Conservation (phyloP, 2,888 invertebrate genomes). For the Mesochorus sp. region DNA sequence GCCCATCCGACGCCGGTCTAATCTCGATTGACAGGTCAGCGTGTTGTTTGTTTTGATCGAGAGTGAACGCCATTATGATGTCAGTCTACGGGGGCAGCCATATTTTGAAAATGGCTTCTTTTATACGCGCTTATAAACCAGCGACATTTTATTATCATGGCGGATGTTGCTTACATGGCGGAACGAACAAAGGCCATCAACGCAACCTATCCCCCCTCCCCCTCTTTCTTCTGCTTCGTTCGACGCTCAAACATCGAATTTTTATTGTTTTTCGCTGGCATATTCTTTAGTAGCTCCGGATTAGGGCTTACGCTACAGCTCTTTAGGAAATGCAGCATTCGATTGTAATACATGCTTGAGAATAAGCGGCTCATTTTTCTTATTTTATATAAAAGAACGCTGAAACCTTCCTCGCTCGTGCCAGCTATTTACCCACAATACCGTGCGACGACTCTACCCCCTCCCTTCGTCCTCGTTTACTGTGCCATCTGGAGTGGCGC, state of each 20-base stretch:
- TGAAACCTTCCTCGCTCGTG: slow-evolving; percentile 33
- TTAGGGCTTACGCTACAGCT: no score
- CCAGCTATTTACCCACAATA: slow-evolving; percentile 57
- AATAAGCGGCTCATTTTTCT: not conserved
- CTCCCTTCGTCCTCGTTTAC: not conserved
- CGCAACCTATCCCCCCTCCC: not conserved
- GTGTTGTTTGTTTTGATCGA: slow-evolving; percentile 82
- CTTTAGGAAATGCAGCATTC: no score
- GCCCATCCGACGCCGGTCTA: slow-evolving; percentile 48
- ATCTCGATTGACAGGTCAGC: slow-evolving; percentile 74
- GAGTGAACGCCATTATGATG: slow-evolving; percentile 83
- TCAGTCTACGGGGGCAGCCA: slow-evolving; percentile 86
- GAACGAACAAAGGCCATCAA: slow-evolving; percentile 57
- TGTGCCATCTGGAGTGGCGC: slow-evolving; percentile 22
- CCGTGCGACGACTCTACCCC: slow-evolving; percentile 14
- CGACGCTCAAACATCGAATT: not conserved
- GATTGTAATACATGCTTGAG: no score
- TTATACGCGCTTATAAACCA: slow-evolving; percentile 53
- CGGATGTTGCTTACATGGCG: slow-evolving; percentile 59
- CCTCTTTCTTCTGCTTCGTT: not conserved
- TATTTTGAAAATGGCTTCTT: slow-evolving; percentile 86
- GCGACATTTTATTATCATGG: slow-evolving; percentile 80
- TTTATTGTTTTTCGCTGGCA: not conserved
- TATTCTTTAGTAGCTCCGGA: not conserved
- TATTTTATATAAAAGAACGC: slow-evolving; percentile 38